Percentiles rank a stretch among this genome's conserved stretches.
These are phyloP conservation scores for Sebastiscus tertius DNA, from an alignment of 2,797 vertebrate species.

Conservation along the genomic window DNA sequence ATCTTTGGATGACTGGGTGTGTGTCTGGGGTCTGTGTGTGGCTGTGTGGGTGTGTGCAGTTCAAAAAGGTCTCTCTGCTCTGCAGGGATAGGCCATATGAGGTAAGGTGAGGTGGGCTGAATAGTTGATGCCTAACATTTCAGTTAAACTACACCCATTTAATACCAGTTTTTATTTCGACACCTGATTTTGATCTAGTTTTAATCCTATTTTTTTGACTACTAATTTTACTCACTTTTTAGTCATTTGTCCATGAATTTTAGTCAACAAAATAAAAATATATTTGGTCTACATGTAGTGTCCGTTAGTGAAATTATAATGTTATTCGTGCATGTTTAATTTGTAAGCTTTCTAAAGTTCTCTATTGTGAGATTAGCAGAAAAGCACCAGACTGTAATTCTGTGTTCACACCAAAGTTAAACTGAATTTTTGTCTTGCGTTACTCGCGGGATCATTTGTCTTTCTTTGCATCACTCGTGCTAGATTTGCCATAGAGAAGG, in stretches of 20 bases:
- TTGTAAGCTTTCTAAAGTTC: not conserved
- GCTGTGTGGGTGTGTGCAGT: constrained; percentile 1
- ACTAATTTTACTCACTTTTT: not conserved
- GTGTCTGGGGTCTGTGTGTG: not conserved
- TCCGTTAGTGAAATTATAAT: not conserved
- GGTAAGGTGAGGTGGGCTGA: not conserved
- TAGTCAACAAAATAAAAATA: not conserved
- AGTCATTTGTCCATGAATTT: not conserved
- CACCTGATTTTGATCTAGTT: not conserved
- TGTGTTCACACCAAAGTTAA: too few relatives aligned
- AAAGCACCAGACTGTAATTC: rapidly evolving
- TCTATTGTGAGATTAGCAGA: not conserved
- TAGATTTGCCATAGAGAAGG: too few relatives aligned
- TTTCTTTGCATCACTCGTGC: too few relatives aligned
- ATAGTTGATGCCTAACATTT: not conserved
- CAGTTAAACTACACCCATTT: not conserved
- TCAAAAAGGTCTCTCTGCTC: constrained; percentile 5
- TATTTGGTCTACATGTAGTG: not conserved
- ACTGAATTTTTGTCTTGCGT: rapidly evolving
- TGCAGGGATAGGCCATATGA: not conserved
- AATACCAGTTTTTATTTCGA: not conserved
- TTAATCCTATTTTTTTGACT: not conserved
- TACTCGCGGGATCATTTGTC: too few relatives aligned
- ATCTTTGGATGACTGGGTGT: constrained; percentile 3
- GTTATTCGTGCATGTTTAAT: not conserved